Evolutionary conservation across 2,888 invertebrate genomes (phyloP).

Genomic region (Acronicta leporina): DNA sequence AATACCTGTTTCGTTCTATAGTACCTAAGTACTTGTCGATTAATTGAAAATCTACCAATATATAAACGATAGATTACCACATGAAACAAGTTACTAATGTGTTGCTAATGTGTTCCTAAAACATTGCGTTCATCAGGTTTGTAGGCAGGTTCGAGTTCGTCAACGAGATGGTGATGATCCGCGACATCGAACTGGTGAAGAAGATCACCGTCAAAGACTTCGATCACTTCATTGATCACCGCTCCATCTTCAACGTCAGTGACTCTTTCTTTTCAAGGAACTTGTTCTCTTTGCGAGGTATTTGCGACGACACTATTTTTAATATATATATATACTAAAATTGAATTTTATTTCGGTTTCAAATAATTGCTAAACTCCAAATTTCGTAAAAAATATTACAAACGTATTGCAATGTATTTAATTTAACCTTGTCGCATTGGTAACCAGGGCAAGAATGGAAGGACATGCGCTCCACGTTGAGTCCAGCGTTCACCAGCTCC

Average conservation of each 20-base stretch:
- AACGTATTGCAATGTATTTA: no score
- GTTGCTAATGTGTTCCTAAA: not conserved
- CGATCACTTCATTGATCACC: slow-evolving; percentile 86
- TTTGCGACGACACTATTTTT: not conserved
- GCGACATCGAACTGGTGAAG: slow-evolving; percentile 84
- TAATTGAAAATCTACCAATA: no score
- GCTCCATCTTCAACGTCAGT: slow-evolving; percentile 57
- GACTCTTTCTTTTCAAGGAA: slow-evolving; percentile 86
- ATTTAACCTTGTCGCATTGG: not conserved
- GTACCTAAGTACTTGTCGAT: no score
- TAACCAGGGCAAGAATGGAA: slow-evolving; percentile 66
- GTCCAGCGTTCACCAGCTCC: slow-evolving; percentile 84
- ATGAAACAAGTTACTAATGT: no score
- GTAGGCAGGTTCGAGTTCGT: slow-evolving; percentile 81
- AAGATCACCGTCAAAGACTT: slow-evolving; percentile 86
- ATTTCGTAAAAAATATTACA: no score
- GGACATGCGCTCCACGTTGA: slow-evolving; percentile 77
- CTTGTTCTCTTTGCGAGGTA: slow-evolving; percentile 82
- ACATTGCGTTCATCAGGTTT: slow-evolving; percentile 54
- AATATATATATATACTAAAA: no score
- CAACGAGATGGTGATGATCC: slow-evolving; percentile 72
- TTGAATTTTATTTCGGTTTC: no score
- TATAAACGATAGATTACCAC: no score
- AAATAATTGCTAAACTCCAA: no score
- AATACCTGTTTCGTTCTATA: no score